A percentile compares a stretch with the other conserved stretches of the same genome.
phyloP scores from a whole-genome alignment of 2,797 vertebrate genomes.

The Vespertilio murinus region DNA sequence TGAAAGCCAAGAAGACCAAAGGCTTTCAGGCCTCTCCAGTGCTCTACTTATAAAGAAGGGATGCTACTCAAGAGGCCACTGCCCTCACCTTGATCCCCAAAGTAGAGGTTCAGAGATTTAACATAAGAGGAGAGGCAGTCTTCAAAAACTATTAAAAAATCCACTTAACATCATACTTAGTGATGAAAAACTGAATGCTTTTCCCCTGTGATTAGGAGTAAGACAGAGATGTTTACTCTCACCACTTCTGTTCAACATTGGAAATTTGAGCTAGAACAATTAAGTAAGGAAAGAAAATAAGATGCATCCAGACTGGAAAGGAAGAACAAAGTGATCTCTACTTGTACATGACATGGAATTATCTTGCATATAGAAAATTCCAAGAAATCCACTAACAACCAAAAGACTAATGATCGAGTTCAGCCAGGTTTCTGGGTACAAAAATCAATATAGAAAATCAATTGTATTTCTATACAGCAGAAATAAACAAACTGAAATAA shows the following conservation, averaged over 20 bases:
- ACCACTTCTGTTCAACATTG: background rate
- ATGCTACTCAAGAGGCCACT: background rate
- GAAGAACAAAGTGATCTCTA: background rate
- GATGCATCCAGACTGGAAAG: background rate
- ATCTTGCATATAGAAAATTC: background rate
- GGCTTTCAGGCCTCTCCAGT: background rate
- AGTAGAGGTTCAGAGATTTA: constrained; percentile 2
- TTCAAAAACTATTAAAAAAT: background rate
- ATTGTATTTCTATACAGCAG: background rate
- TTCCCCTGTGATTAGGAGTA: background rate
- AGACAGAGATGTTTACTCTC: background rate
- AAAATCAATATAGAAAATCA: background rate
- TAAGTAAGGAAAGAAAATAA: background rate
- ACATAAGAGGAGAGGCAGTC: background rate
- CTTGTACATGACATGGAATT: background rate
- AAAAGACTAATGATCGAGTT: constrained; percentile 26
- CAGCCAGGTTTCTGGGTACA: background rate
- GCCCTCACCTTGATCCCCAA: background rate
- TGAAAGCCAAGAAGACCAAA: constrained; percentile 26
- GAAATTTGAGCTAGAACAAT: background rate
- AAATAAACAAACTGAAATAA: background rate
- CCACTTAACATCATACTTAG: background rate
- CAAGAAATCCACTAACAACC: constrained; percentile 4
- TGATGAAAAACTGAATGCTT: background rate
- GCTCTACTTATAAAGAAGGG: background rate